Base-by-base conservation (phyloP, 2,888 invertebrate species). In the Patella ulyssiponensis region DNA sequence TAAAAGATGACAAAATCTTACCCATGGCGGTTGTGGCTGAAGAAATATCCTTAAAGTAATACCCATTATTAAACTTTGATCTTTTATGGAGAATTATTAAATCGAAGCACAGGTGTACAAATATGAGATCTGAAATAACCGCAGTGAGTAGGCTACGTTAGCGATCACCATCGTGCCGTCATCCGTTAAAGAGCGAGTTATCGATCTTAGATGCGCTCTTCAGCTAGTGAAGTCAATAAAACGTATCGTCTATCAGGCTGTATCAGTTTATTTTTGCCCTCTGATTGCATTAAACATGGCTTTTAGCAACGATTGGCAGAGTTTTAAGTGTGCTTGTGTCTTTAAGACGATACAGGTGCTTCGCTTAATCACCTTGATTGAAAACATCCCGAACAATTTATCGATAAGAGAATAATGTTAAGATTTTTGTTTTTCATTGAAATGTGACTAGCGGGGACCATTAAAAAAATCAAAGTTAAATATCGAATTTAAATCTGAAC, bases 141-240 rank as follows among this genome's bases (percentile, higher is more conserved):
- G 2, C 23, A 15, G 23, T 64, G 20, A 64, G 20, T 23, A n/a
- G 23, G 20, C 20, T 23, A 20, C 23, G 20, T 23, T 23, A 23
- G 23, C 20, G 64, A 23, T 64, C 64, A 23, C 64, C 64, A 64
- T 64, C 23, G 23, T 64, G 64, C 64, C 64, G 64, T 64, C 64
- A 64, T 64, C 64, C 64, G 64, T 64, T 64, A 64, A 64, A 64
- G 23, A 64, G 20, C 64, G 74, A 74, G 75, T 75, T 75, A 75
- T 75, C 75, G 75, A 75, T 69, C 75, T 69, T 75, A 27, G 53
- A 27, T 51, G 69, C 53, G 54, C 69, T 75, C 75, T 75, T 70
- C 70, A 75, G 53, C 33, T 52, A 53, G 69, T 70, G 75, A 70
- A 70, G 75, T 75, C 75, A 75, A 75, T 75, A 75, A 75, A 75